These are phyloP conservation scores for Denticeps clupeoides DNA, from an alignment of 2,797 vertebrate genomes.

Conservation along the genomic window DNA sequence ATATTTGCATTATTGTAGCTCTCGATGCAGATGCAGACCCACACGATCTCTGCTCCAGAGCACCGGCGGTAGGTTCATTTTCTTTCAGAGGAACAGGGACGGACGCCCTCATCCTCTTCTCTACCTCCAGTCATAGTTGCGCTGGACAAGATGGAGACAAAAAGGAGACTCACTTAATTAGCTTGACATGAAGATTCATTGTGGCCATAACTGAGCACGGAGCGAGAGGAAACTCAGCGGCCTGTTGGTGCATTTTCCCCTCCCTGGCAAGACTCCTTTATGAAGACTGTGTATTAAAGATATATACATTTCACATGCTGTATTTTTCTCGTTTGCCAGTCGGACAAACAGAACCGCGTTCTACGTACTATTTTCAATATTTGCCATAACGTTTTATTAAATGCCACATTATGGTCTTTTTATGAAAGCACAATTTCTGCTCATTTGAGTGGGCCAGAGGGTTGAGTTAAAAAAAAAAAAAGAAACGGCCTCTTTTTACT, in stretches of 20 bases:
- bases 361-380: too few relatives aligned
- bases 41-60: too few relatives aligned
- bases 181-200: conserved; percentile 63
- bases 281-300: too few relatives aligned
- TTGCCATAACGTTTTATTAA: too few relatives aligned
- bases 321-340: too few relatives aligned
- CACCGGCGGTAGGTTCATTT: too few relatives aligned
- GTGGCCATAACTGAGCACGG: conserved; percentile 65
- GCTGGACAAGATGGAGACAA: conserved; percentile 55
- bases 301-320: too few relatives aligned
- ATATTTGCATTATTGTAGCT: too few relatives aligned
- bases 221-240: conserved; percentile 48
- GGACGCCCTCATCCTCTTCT: not conserved
- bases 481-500: conserved; percentile 44
- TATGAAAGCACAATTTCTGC: conserved; percentile 12
- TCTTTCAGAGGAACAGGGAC: too few relatives aligned
- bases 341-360: too few relatives aligned
- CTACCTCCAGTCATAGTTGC: conserved; percentile 34
- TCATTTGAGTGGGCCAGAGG: conserved; percentile 36
- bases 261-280: not conserved
- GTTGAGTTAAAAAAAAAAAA: conserved; percentile 27
- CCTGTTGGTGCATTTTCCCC: conserved; percentile 38
- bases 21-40: too few relatives aligned
- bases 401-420: too few relatives aligned
- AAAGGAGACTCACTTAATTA: conserved; percentile 67